Conservation (phyloP, 2,113 vertebrate genomes). For the Campylomormyrus tamandua region DNA sequence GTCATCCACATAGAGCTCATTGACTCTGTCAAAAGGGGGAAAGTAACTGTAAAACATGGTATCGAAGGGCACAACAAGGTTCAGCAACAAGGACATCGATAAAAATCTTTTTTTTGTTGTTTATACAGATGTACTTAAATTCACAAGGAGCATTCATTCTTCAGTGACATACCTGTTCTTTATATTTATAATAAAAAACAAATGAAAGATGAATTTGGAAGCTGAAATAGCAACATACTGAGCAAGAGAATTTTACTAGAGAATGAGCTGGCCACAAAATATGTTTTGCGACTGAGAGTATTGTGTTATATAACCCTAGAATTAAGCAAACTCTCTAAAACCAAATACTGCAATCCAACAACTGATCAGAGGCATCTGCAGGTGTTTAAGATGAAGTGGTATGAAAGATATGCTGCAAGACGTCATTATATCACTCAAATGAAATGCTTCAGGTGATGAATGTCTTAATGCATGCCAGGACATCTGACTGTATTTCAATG, state of each 20-base stretch:
- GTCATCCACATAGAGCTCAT: constrained; percentile 96
- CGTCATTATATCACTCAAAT: background rate
- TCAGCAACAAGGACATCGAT: background rate
- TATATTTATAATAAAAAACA: background rate
- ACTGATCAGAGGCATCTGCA: background rate
- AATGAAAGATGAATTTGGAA: background rate
- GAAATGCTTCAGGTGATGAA: background rate
- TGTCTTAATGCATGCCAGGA: background rate
- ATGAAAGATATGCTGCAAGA: background rate
- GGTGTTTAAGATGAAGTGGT: background rate
- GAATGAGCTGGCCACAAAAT: background rate
- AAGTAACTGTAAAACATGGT: background rate
- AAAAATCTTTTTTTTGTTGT: background rate
- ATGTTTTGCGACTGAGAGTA: background rate
- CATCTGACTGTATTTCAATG: background rate
- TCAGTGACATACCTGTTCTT: background rate
- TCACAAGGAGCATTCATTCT: background rate
- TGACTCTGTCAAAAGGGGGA: constrained; percentile 70
- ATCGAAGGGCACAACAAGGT: background rate
- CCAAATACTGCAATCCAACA: background rate
- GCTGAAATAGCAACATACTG: background rate
- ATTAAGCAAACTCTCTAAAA: background rate
- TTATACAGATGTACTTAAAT: background rate
- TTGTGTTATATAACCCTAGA: background rate
- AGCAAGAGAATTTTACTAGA: background rate